Base-by-base conservation (phyloP, 2,888 invertebrate species). In the Pherbina coryleti region DNA sequence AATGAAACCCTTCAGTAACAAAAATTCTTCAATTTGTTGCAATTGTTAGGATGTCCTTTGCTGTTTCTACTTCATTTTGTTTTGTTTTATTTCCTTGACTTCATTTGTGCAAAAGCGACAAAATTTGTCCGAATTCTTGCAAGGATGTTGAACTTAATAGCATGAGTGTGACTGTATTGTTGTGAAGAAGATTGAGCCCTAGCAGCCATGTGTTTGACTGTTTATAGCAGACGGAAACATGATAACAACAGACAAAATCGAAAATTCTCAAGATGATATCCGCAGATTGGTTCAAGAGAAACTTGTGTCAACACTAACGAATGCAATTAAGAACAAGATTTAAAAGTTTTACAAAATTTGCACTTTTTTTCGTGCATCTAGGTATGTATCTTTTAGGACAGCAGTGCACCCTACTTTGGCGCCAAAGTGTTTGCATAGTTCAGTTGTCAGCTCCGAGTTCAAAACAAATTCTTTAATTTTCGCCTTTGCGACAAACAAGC, bases 221-320 rank as follows among this genome's bases (percentile, higher is more conserved):
- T 44, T 44, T 44, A 14, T 44, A 44, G 44, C 64, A 7, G 19
- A 7, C 64, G 64, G 25, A 49, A 44, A 44, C 44, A 44, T 44
- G 44, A 44, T 11, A 44, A 44, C 11, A 44, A 44, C 44, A 14
- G 14, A 11, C 44, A 51, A 25, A 69, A 49, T 17, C 37, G 11
- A 53, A 70, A 31, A 17, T 17, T 25, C 11, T 34, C 31, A 34
- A 51, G 19, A 51, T 62, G 51, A 22, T 37, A 25, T 71, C 31
- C 28, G 64, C 19, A 64, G 51, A 53, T 64, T 53, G 74, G 31
- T 51, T 53, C 34, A 25, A 28, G 25, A 53, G 67, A 17, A 75
- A 75, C 75, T 37, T 66, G 37, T 67, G 75, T 75, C 66, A 66
- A 75, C 75, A 75, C 67, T 62, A 64, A 75, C 75, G 75, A 66